Evolutionary conservation across 2,797 vertebrate genomes (phyloP), one percentile per base, ranked within the genome.

Genomic region (Enteromius afrohamiltoni): DNA sequence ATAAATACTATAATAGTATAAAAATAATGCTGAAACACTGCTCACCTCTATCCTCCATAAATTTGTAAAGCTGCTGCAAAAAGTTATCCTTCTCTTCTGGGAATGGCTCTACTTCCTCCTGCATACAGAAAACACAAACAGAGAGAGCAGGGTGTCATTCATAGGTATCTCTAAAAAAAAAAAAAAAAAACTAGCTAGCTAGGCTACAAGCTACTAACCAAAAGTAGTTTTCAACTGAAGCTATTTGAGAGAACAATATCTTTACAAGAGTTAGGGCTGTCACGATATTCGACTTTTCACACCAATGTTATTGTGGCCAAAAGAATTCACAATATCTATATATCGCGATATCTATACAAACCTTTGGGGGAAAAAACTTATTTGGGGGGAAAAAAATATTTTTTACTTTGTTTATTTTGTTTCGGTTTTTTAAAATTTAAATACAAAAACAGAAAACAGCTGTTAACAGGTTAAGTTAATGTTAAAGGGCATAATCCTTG

Each of bases 41-140:
- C 89, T 93, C 85, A 96, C 95, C 94, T 92, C 95, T 88, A 88
- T 96, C 95, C 79, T 96, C 95, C 95, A 96, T 96, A 86, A 96
- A 96, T 90, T 96, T 95, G 91, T 95, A 96, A 29, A 96, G 94
- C 90, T 96, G 95, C 86, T 95, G 95, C 19, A 95, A 90, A 79
- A 96, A 96, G 90, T 93, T 96, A 85, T 96, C 95, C 67, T 93
- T 91, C 88, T 96, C 95, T 83, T 95, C 95, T 47, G 95, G 95
- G 88, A 94, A 95, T 0, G 92, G 94, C 81, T 96, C 95, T 88
- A 95, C 92, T 89, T 95, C 95, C 91, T 96, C 95, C 95, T 95
- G 88, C 23, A 84, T 55, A 91, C 77, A 86, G 83, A 10, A 90
- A 82, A 34, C 31, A 53, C 69, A 78, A 8, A 26, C 16, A 53